Percentiles rank a stretch among this genome's conserved stretches.
Conservation (phyloP, 2,113 vertebrate species). For the Ivindomyrus marchei region DNA sequence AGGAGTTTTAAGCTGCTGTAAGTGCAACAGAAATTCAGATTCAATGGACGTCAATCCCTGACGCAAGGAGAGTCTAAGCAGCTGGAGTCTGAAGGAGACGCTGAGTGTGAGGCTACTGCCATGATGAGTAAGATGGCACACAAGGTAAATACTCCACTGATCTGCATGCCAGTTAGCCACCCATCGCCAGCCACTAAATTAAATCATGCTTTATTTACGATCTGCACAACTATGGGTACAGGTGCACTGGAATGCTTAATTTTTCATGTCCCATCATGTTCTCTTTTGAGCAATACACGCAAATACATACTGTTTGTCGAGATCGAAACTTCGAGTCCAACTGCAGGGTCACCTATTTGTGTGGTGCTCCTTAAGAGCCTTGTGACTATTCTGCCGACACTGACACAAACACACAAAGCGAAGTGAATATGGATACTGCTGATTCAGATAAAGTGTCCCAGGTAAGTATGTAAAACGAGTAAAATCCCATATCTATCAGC, state of each 20-base stretch:
- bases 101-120: background rate
- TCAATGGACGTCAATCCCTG: background rate
- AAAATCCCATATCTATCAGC: background rate
- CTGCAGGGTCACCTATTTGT: background rate
- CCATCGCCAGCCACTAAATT: background rate
- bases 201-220: background rate
- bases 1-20: background rate
- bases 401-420: background rate
- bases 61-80: background rate
- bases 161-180: background rate
- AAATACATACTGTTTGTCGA: background rate
- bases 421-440: background rate
- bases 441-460: background rate
- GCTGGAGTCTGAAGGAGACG: background rate
- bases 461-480: background rate
- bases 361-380: background rate
- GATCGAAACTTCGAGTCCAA: background rate
- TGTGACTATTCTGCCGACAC: background rate
- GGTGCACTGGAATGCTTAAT: background rate
- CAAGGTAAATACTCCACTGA: background rate
- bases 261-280: background rate
- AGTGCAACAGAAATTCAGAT: background rate
- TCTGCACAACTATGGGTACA: background rate
- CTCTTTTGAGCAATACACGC: background rate
- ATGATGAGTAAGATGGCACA: background rate